phyloP scores from a whole-genome alignment of 2,113 vertebrate genomes.

The Sylvietta virens region DNA sequence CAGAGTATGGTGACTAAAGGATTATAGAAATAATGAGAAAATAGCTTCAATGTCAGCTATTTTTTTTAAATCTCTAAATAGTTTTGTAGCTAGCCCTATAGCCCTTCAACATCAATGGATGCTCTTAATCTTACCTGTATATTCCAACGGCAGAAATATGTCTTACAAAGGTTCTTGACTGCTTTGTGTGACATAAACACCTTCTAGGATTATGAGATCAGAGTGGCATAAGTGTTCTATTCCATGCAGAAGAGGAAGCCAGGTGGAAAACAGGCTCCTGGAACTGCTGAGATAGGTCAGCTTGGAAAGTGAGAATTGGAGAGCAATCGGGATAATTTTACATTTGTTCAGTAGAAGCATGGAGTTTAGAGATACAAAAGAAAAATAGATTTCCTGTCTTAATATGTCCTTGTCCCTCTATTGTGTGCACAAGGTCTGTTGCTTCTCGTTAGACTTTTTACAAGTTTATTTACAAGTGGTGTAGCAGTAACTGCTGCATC shows the following conservation, averaged over 20 bases:
- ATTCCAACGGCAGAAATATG: not conserved
- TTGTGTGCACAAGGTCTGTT: not conserved
- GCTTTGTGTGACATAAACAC: not conserved
- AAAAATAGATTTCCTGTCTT: not conserved
- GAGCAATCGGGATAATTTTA: not conserved
- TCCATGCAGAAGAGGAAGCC: not conserved
- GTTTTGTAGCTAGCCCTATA: not conserved
- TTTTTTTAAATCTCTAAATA: not conserved
- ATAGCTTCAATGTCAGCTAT: not conserved
- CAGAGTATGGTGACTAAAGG: not conserved
- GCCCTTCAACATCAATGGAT: not conserved
- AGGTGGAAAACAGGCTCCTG: not conserved
- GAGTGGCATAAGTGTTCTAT: not conserved
- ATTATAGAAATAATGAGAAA: not conserved
- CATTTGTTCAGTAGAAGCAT: not conserved
- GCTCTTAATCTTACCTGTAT: not conserved
- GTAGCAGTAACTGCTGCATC: not conserved
- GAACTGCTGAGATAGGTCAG: not conserved
- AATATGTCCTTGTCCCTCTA: not conserved
- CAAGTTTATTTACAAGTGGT: not conserved
- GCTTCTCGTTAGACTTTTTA: not conserved
- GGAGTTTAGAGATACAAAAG: not conserved
- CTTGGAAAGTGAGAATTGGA: not conserved
- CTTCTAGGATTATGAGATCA: not conserved
- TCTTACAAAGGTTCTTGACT: not conserved